Evolutionary conservation across 2,888 invertebrate species (phyloP), one percentile per base, ranked within the genome.

Genomic region (Taenaris catops): DNA sequence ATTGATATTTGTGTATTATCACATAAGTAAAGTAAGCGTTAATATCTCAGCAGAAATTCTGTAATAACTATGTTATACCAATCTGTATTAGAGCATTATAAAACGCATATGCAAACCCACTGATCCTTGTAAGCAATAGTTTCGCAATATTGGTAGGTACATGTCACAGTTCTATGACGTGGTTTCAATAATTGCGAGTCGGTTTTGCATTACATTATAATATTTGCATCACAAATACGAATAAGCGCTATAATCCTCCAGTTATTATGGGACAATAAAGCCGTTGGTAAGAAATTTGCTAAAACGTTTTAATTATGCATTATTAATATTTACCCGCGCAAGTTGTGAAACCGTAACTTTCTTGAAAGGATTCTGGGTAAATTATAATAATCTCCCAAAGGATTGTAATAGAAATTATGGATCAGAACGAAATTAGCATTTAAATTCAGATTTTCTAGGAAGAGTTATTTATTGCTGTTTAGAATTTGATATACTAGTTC

Each of bases 301-400:
- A 24, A 33, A 29, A 38, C 18, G 33, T 31, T 37, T 29, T 44
- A 33, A 41, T 38, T 40, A 42, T 35, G 38, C 36, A 36, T 23
- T 20, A 19, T 38, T 35, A 36, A 41, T 40, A 40, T 43, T 76
- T 70, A 72, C 69, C 63, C 63, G 63, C 58, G 51, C 58, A 66
- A 72, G 62, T 70, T 63, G 51, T 52, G 58, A 66, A 62, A 64
- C 55, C 53, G 56, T 54, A 69, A 67, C 63, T 72, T 67, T 49
- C 55, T 55, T 63, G 63, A 76, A 79, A 75, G 75, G 74, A 76
- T 80, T 78, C 58, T 49, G 61, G 58, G 57, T 51, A 71, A 75
- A 80, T 81, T 81, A 79, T 76, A 78, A 83, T 81, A 81, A 80
- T 80, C 79, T 69, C 58, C 66, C 60, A 63, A 71, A 75, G 72